phyloP scores from a whole-genome alignment of 2,888 invertebrate genomes.

The Nyleta sp. region DNA sequence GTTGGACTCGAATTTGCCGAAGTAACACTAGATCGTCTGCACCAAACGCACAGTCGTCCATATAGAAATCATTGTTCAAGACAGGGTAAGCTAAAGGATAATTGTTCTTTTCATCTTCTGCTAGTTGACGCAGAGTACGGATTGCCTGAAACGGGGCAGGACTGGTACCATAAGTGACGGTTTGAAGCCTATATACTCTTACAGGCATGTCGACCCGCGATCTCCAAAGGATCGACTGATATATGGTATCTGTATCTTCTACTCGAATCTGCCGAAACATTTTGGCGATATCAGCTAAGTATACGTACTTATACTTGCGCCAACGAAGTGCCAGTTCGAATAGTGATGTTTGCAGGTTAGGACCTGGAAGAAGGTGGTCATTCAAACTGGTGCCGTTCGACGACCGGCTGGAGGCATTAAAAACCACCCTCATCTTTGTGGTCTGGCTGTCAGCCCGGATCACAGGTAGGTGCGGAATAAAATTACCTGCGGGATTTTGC shows the following conservation, averaged over 20 bases:
- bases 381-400: background rate
- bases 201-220: background rate
- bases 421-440: conserved; percentile 27
- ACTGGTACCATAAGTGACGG: background rate
- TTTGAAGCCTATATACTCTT: background rate
- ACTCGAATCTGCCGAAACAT: background rate
- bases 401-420: too few species aligned
- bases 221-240: background rate
- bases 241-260: background rate
- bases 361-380: background rate
- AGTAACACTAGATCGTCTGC: background rate
- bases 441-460: conserved; percentile 45
- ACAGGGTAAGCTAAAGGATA: background rate
- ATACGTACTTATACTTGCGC: background rate
- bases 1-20: background rate
- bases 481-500: background rate
- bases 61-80: background rate
- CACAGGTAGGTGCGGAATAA: conserved; percentile 52
- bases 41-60: conserved; percentile 7
- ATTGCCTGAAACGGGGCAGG: background rate
- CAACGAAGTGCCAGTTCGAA: background rate
- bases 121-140: background rate
- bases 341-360: background rate
- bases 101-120: background rate
- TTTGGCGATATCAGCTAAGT: background rate